These are phyloP conservation scores for Drosophila nigricruria DNA, from an alignment of 2,888 invertebrate genomes.

Conservation along the genomic window DNA sequence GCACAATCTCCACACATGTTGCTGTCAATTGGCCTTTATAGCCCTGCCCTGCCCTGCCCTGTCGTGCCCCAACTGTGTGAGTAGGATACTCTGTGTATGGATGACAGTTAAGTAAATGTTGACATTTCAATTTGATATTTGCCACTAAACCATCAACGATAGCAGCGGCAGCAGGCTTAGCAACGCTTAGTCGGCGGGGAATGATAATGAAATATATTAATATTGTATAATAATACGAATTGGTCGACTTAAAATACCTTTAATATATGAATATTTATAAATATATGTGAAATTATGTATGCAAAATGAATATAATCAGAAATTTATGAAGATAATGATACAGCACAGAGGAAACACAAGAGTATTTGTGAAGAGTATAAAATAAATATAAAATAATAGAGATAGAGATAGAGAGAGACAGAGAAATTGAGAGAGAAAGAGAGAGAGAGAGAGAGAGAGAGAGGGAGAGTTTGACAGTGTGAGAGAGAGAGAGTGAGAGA, in stretches of 20 bases:
- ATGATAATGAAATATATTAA: not conserved
- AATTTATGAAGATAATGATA: too few relatives aligned
- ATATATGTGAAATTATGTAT: not conserved
- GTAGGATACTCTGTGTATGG: conserved; percentile 3
- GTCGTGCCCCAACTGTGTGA: too few relatives aligned
- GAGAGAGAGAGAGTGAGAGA: too few relatives aligned
- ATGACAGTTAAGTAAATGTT: conserved; percentile 57
- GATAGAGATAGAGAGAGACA: too few relatives aligned
- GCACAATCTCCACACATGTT: conserved; percentile 38
- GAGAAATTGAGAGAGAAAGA: too few relatives aligned
- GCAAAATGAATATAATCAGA: too few relatives aligned
- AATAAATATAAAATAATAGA: too few relatives aligned
- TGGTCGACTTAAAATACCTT: not conserved
- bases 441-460: too few relatives aligned
- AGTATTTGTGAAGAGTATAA: too few relatives aligned
- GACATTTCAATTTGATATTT: conserved; percentile 57
- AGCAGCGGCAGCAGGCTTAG: conserved; percentile 22
- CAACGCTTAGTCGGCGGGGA: not conserved
- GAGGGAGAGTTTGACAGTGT: too few relatives aligned
- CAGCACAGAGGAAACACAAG: too few relatives aligned
- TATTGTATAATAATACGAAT: not conserved
- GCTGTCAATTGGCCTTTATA: conserved; percentile 32
- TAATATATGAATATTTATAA: not conserved
- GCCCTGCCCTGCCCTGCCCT: not conserved
- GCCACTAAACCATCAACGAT: conserved; percentile 41